Base-by-base conservation (phyloP, 2,888 invertebrate genomes). In the Eulithis testata region DNA sequence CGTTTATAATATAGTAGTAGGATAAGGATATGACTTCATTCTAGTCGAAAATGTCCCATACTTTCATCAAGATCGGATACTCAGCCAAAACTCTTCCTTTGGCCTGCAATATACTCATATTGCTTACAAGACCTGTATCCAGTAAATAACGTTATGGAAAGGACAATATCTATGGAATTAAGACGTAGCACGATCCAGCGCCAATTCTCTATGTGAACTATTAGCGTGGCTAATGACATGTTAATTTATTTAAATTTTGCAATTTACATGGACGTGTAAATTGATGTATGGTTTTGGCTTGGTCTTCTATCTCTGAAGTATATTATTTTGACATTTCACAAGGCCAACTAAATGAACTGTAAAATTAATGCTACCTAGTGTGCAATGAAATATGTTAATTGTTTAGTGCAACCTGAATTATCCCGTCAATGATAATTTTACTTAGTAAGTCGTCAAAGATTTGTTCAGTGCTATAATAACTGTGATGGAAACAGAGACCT, bases 121-220 rank as follows among this genome's bases (percentile, higher is more conserved):
- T 9, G 3, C 40, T 40, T 11, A 40, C 40, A 9, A 40, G 37
- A 37, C 65, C 57, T 55, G 65, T 65, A 73, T 71, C 63, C 72
- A 68, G 52, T 74, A 76, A 76, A 73, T 80, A 76, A 75, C 73
- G 51, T 61, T 73, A 73, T 65, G 51, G 76, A 75, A 81, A 80
- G 77, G 80, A 79, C 78, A 80, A 79, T 76, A 82, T 82, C 80
- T 77, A 68, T 63, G 73, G 76, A 76, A 73, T 73, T 70, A 63
- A 77, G 73, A 73, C 76, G 78, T 69, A 76, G 14, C 61, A 59
- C 8, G 8, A n/a, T 45, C 11, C 14, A 44, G 43, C 59, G 70
- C 70, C 70, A 70, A 70, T 50, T 64, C 58, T 49, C 27, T 54
- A 47, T 49, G 51, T 43, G 12, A 59, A 57, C 63, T 50, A 58